Conservation (phyloP, 2,797 vertebrate species). For the Argyrosomus regius region DNA sequence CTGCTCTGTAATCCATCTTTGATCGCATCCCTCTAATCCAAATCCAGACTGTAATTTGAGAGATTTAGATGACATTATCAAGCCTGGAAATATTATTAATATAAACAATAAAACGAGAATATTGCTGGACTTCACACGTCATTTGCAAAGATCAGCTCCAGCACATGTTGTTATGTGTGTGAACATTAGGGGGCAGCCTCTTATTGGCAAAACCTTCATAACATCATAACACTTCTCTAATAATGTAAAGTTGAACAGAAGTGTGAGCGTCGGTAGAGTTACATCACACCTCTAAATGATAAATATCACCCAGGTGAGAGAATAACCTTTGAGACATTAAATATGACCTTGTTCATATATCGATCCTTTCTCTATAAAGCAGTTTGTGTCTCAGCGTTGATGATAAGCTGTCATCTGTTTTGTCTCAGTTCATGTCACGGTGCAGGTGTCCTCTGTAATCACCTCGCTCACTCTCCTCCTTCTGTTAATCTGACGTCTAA, state of each 20-base stretch:
- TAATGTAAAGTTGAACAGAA: background rate
- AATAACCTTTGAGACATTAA: no score
- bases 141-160: background rate
- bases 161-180: background rate
- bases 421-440: background rate
- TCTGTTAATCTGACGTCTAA: slow-evolving; percentile 63
- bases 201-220: background rate
- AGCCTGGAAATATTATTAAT: background rate
- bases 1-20: no score
- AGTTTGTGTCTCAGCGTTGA: background rate
- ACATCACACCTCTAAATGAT: background rate
- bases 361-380: background rate
- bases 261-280: background rate
- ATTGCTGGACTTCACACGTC: background rate
- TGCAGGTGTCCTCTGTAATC: slow-evolving; percentile 25
- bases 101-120: background rate
- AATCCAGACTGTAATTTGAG: background rate
- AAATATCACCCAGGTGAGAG: background rate
- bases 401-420: background rate
- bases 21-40: background rate
- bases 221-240: no score
- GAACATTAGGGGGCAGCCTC: slow-evolving; percentile 34
- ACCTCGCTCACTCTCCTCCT: slow-evolving; percentile 20
- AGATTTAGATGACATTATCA: background rate
- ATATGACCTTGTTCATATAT: background rate